Conservation (phyloP, 1,140 invertebrate genomes). For the Melanaphis sacchari region DNA sequence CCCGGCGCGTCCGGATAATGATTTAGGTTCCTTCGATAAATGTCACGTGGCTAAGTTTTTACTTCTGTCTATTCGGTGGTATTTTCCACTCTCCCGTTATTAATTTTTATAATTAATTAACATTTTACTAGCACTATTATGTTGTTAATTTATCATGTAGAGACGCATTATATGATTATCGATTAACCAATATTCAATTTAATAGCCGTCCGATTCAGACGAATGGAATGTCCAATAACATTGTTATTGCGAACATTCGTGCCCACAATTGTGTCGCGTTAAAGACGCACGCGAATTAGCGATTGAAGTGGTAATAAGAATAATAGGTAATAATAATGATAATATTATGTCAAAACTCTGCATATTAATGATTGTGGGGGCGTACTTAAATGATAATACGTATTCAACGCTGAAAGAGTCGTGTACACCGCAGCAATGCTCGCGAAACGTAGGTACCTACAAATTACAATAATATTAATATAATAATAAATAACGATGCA, state of each 20-base stretch:
- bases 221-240: not conserved
- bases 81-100: not conserved
- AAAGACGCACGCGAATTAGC: not conserved
- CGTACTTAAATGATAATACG: not conserved
- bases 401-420: not conserved
- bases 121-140: not conserved
- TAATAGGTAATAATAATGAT: not conserved
- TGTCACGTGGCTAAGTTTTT: slow-evolving; percentile 7
- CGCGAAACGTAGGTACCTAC: not conserved
- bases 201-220: not conserved
- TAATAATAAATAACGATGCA: not conserved
- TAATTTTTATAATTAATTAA: slow-evolving; percentile 10
- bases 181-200: slow-evolving; percentile 14
- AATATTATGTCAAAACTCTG: not conserved
- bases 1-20: not conserved
- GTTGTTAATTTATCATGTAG: not conserved
- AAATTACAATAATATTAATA: not conserved
- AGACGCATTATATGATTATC: not conserved
- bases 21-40: not conserved
- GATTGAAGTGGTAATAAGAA: not conserved
- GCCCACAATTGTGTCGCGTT: not conserved
- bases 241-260: not conserved
- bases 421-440: not conserved
- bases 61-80: not conserved
- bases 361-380: not conserved